phyloP scores from a whole-genome alignment of 2,888 invertebrate species.

The Amiota mariae region DNA sequence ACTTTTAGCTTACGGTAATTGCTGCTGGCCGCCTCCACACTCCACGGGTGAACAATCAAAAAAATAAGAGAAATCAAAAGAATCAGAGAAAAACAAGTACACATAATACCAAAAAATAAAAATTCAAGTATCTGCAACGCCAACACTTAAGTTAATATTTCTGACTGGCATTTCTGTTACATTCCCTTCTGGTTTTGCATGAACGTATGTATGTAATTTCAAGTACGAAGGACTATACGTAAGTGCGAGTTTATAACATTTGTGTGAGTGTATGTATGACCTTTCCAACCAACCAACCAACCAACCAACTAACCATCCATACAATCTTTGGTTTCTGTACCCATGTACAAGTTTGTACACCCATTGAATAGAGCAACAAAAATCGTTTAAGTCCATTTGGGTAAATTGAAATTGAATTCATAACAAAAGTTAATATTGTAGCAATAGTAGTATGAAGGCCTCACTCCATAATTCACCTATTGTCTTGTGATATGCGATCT shows the following conservation, averaged over 20 bases:
- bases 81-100: background rate
- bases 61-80: background rate
- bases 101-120: constrained; percentile 11
- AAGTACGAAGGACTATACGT: background rate
- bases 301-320: constrained; percentile 4
- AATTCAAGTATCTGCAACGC: constrained; percentile 1
- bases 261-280: background rate
- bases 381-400: constrained; percentile 48
- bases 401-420: constrained; percentile 46
- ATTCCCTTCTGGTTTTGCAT: background rate
- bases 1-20: constrained; percentile 22
- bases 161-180: background rate
- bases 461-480: too few relatives aligned
- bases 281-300: constrained; percentile 26
- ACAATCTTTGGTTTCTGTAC: too few relatives aligned
- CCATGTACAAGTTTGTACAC: constrained; percentile 12
- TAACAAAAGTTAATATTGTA: too few relatives aligned
- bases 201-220: background rate
- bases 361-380: constrained; percentile 5
- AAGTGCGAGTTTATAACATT: background rate
- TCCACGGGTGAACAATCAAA: background rate
- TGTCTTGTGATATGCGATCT: too few relatives aligned
- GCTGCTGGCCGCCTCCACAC: background rate
- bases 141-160: constrained; percentile 18
- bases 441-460: too few relatives aligned